Evolutionary conservation across 2,888 invertebrate genomes (phyloP), one percentile per base, ranked within the genome.

Genomic region (Myathropa florea): DNA sequence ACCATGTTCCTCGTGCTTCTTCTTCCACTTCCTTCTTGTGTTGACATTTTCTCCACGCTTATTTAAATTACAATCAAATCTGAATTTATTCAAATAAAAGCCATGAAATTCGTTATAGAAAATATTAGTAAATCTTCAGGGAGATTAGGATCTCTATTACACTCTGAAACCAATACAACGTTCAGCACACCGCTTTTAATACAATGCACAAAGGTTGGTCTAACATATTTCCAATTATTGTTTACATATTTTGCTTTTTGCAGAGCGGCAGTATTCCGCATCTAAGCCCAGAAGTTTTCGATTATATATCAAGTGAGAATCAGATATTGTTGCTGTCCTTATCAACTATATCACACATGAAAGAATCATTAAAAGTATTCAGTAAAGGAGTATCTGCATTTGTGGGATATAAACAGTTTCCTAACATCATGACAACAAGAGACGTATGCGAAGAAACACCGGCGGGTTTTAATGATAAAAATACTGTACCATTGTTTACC

Each of bases 181-280:
- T 94, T 96, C 64, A 95, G 96, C 92, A 97, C 97, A 26, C 97
- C 97, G 0, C 92, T 96, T 67, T 93, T 96, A 33, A 94, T 97
- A 90, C 93, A 97, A 80, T 95, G 96, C 84, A 97, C 97, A 10
- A 92, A 92, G 88, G 90, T 90, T 61, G 76, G 57, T 0, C 7
- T 4, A 12, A 1, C 33, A n/a, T n/a, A n/a, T n/a, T 4, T 14
- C 23, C 30, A 30, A 60, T 1, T 18, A 53, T 60, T 81, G 36
- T 67, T 39, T 71, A 60, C 30, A 14, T 28, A 21, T 4, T 59
- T 21, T 33, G 7, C 30, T 10, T 23, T 1, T 30, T 94, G 75
- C 92, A 97, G 96, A 95, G 96, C 89, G 98, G 97, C 61, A 96
- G 96, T 92, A 94, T 97, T 64, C 97, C 97, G 0, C 96, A 97